phyloP scores from a whole-genome alignment of 1,140 invertebrate genomes.

The Tribolium castaneum region DNA sequence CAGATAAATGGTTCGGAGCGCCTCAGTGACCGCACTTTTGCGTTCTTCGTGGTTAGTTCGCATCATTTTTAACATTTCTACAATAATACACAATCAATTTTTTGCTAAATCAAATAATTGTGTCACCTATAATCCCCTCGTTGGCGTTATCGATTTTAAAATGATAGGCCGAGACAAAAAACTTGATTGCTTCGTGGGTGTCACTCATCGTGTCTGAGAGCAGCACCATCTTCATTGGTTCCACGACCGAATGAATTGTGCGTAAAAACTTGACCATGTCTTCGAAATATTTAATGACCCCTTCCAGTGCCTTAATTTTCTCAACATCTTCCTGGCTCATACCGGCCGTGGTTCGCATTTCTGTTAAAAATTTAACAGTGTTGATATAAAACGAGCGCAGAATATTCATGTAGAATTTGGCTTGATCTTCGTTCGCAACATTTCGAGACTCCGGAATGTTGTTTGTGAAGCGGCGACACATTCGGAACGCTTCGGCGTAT shows the following conservation, averaged over 20 bases:
- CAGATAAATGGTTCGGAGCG: slow-evolving; percentile 59
- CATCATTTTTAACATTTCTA: slow-evolving; percentile 60
- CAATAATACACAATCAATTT: slow-evolving; percentile 38
- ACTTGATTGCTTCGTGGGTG: slow-evolving; percentile 59
- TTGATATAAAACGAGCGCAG: slow-evolving; percentile 50
- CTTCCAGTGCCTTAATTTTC: slow-evolving; percentile 46
- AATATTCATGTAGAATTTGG: slow-evolving; percentile 47
- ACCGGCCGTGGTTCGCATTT: slow-evolving; percentile 29
- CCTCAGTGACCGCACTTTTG: slow-evolving; percentile 54
- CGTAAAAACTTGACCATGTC: slow-evolving; percentile 54
- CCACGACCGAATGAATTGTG: slow-evolving; percentile 50
- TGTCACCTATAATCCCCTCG: slow-evolving; percentile 54
- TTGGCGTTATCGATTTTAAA: slow-evolving; percentile 58
- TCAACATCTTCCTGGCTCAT: slow-evolving; percentile 50
- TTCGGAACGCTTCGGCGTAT: slow-evolving; percentile 52
- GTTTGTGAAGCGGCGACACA: slow-evolving; percentile 38
- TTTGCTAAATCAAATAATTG: background rate
- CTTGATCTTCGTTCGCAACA: slow-evolving; percentile 33
- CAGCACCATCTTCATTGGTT: slow-evolving; percentile 54
- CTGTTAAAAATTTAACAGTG: slow-evolving; percentile 37
- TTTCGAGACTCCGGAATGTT: slow-evolving; percentile 38
- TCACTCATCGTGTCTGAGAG: slow-evolving; percentile 56
- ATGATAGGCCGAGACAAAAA: slow-evolving; percentile 57
- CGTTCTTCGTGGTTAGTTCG: slow-evolving; percentile 58
- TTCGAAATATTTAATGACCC: slow-evolving; percentile 49